Evolutionary conservation across 2,888 invertebrate genomes (phyloP), one percentile per base, ranked within the genome.

Genomic region (Pristionchus entomophagus): DNA sequence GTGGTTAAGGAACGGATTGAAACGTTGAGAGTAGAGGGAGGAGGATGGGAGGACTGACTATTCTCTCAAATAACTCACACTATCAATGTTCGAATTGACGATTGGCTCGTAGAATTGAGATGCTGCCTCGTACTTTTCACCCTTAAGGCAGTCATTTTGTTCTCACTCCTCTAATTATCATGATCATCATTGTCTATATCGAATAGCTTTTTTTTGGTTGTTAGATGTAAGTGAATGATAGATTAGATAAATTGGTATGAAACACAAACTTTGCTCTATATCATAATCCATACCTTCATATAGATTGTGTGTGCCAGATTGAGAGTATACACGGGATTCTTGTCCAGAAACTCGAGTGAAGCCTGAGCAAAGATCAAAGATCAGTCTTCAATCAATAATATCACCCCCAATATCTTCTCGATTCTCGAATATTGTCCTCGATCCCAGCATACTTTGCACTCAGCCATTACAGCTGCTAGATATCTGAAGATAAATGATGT

Each of bases 261-360:
- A n/a, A 56, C 10, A 17, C 56, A 22, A 5, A 56, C 8, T 49
- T 56, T 8, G 17, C n/a, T 56, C 56, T 56, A 8, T 56, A 5
- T 22, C 8, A 56, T 22, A 56, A 56, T 41, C 17, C 3, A n/a
- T 51, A 89, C 91, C 84, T 99, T 98, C 99, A 99, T 99, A 94
- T 99, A 99, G 4, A 99, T 95, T 0, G 99, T 98, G 94, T 99
- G 99, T 0, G 99, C 99, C 0, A 99, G 98, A 94, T 99, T 99
- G 32, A 99, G 95, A 89, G 97, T 96, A 99, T 99, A 99, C 0
- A 96, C 96, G 91, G 99, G 97, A 91, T 98, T 97, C 93, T 98
- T 98, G 90, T 97, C 97, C 93, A 99, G 99, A 94, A 99, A 99
- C 94, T 99, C 99, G 32, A 62, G 29, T 17, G 83, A 59, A 14